Evolutionary conservation across 2,888 invertebrate genomes (phyloP), one percentile per base, ranked within the genome.

Genomic region (Apeira syringaria): DNA sequence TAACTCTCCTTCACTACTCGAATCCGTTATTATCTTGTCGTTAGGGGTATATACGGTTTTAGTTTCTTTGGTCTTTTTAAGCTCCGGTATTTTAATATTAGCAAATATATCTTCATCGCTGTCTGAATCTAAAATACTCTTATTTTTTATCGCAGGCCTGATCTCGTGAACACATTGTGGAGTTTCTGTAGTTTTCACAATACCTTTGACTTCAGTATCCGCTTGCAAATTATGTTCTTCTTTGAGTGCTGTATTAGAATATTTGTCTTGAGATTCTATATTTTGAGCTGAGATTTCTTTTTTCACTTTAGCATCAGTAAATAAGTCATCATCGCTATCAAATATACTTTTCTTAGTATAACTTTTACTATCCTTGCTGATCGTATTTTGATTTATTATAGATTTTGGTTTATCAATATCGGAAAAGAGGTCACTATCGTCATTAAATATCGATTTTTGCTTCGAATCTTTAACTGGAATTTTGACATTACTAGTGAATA

Each of bases 361-460:
- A 36, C 29, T 52, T 33, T 32, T 56, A 18, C 37, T 32, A 25
- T 32, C 5, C 28, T 22, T 28, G 9, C 11, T 28, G 8, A 0
- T 41, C 17, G 15, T 34, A 9, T 29, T 2, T 42, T 34, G 20
- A 10, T 33, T 42, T 9, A 46, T 31, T 37, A 5, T 36, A 24
- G 38, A 18, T 31, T 59, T 64, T 1, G 59, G 45, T 3, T 58
- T 58, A 49, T 72, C 56, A 9, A 85, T 56, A 41, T 82, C 78
- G 18, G 76, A 64, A 52, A 87, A 87, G 11, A 87, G 53, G 45
- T 82, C 80, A 39, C 83, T 80, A 28, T 73, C 72, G 43, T 81
- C 83, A 54, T 80, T 80, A 33, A 87, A 86, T 12, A 86, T 59
- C 2, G 82, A 74, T 40, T 76, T 78, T 34, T 69, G 48, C 30